Base-by-base conservation (phyloP, 1,140 invertebrate genomes). In the Mactra quadrangularis region DNA sequence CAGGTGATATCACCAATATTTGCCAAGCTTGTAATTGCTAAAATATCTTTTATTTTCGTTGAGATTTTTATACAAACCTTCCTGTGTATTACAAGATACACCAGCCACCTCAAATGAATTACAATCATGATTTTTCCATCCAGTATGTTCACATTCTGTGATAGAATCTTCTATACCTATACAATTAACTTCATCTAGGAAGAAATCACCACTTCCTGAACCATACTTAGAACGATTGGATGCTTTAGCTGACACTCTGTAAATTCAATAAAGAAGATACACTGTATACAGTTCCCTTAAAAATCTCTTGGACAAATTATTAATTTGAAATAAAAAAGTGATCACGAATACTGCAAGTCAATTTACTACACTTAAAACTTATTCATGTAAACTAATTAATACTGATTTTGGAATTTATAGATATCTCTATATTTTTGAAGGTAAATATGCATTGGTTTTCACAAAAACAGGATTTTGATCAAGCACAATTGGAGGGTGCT, bases 111-210 rank as follows among this genome's bases (percentile, higher is more conserved):
- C 77, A 59, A 38, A 59, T 31, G 47, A 47, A 3, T 33, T 25
- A 57, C 77, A 81, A 47, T 81, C 53, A 33, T 81, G 64, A 4
- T 47, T 45, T 47, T 81, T 81, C 77, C 77, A 81, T 6, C 52
- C 64, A 52, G 25, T 22, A 22, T 81, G 77, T 27, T n/a, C 19
- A 41, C 77, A 81, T 9, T 81, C 64, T 11, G 35, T 11, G 13
- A 81, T 57, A 15, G 64, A 60, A 19, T 68, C 52, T 45, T 81
- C 77, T 25, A 47, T 81, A 6, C 77, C 77, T 3, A 22, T 27
- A 59, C 77, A 81, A 2, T 81, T 60, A 2, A 71, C 66, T 17
- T 81, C 77, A 60, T 81, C 77, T 1, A 81, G 64, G 7, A 81
- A 35, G 31, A 81, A 70, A 3, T 59, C 25, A 17, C 77, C 77